These are phyloP conservation scores for Amphibalanus amphitrite DNA, from an alignment of 1,140 invertebrate genomes.

Conservation along the genomic window DNA sequence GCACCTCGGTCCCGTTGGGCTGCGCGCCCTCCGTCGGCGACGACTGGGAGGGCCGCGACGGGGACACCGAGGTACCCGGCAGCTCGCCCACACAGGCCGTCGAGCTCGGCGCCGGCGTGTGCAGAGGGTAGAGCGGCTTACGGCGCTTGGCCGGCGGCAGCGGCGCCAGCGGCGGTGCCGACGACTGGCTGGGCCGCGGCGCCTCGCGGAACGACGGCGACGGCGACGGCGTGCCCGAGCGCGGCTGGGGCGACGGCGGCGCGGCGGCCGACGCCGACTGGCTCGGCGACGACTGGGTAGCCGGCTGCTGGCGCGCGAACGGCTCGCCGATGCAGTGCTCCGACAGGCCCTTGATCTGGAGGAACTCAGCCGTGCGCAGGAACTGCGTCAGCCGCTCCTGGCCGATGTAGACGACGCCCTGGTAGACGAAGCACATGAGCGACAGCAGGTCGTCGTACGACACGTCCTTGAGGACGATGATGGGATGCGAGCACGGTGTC, in stretches of 20 bases:
- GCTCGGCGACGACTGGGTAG: slow-evolving; percentile 3
- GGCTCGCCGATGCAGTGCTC: slow-evolving; percentile 18
- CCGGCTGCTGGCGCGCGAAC: slow-evolving; percentile 7
- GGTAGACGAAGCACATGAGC: slow-evolving; percentile 35
- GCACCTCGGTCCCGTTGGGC: too few relatives aligned
- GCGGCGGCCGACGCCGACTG: slow-evolving; percentile 3
- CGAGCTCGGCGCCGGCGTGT: background rate
- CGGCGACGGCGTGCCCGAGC: background rate
- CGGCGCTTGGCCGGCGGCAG: slow-evolving; percentile 2
- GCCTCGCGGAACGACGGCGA: background rate
- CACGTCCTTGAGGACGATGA: slow-evolving; percentile 35
- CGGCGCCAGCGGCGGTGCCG: background rate
- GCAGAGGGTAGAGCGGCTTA: background rate
- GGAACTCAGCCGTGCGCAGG: slow-evolving; percentile 41
- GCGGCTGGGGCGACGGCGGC: background rate
- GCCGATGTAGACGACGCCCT: slow-evolving; percentile 44
- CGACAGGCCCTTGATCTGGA: slow-evolving; percentile 44
- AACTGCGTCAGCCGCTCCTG: slow-evolving; percentile 43
- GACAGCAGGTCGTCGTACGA: slow-evolving; percentile 29
- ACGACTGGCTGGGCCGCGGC: slow-evolving; percentile 4
- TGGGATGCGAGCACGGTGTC: slow-evolving; percentile 35
- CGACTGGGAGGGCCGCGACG: slow-evolving; percentile 9
- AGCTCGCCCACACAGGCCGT: background rate
- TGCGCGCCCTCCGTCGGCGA: background rate
- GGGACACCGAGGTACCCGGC: background rate